Base-by-base conservation (phyloP, 2,888 invertebrate genomes). In the Trypoxylon attenuatum region DNA sequence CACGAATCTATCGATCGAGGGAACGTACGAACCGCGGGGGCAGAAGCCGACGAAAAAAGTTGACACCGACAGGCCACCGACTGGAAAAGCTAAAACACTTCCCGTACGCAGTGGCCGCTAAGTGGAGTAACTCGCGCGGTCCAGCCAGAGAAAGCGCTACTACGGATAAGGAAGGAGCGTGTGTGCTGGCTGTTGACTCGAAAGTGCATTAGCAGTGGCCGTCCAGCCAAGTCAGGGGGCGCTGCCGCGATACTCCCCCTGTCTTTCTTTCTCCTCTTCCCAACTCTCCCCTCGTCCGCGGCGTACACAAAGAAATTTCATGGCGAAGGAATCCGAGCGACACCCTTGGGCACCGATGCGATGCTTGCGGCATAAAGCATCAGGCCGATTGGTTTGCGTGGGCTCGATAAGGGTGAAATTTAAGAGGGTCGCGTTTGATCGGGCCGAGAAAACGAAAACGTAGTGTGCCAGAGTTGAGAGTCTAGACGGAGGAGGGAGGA, bases 151-250 rank as follows among this genome's bases (percentile, higher is more conserved):
- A 64, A 69, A 76, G 76, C 66, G 69, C 41, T 49, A 46, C 66
- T 66, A 58, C 46, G 54, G 64, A 64, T 66, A 64, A 59, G 52
- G 56, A 57, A 49, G 55, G 45, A 63, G 56, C 62, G 53, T 49
- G 64, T 53, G 56, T 45, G 50, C 38, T 51, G 56, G 56, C 45
- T 62, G 52, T 55, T 54, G 61, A 61, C 70, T 19, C 63, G 60
- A 69, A 74, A 73, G 66, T 74, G 74, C 73, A 74, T 74, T 76
- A 73, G 59, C 66, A 39, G 25, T 25, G 60, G 52, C 54, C 57
- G 64, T 73, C 77, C 60, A 47, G 57, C 47, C 27, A 25, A 52
- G 42, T 38, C 43, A 43, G 16, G 25, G 49, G 50, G 38, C 29
- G 46, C 23, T 19, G 16, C 8, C 21, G 21, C 21, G 10, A 18